phyloP scores from a whole-genome alignment of 2,888 invertebrate genomes.

The Apocheima hispidaria region DNA sequence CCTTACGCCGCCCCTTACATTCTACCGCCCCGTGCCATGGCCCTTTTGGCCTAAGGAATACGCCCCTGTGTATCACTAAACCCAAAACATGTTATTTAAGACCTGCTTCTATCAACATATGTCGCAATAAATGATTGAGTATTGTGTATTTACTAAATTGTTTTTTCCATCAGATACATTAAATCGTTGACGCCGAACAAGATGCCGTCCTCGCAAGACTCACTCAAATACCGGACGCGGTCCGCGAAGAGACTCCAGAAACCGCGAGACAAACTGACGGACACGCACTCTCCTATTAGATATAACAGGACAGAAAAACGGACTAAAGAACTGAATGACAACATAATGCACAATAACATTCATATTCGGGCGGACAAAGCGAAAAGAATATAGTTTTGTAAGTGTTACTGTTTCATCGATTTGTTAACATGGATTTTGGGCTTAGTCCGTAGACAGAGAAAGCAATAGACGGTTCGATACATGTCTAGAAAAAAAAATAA shows the following conservation, averaged over 20 bases:
- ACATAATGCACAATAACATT: background rate
- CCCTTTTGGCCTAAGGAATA: too few species aligned
- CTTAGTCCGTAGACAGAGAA: too few species aligned
- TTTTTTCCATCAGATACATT: constrained; percentile 69
- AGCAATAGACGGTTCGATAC: too few species aligned
- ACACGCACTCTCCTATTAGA: constrained; percentile 58
- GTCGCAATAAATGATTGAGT: too few species aligned
- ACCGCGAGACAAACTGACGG: constrained; percentile 45
- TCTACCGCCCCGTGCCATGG: too few species aligned
- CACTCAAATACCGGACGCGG: constrained; percentile 69
- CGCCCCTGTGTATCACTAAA: too few species aligned
- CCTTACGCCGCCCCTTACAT: too few species aligned
- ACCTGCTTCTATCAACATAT: too few species aligned
- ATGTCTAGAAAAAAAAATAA: too few species aligned
- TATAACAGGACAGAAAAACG: constrained; percentile 55
- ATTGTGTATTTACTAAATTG: background rate
- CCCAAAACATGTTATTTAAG: too few species aligned
- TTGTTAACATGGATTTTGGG: background rate
- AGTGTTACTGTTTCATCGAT: constrained; percentile 1
- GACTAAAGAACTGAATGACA: constrained; percentile 40
- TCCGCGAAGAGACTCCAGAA: constrained; percentile 68
- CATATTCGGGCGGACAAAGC: background rate
- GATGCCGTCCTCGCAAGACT: constrained; percentile 63
- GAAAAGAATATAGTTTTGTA: constrained; percentile 39
- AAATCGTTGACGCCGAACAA: constrained; percentile 72